Conservation (phyloP, 1,140 invertebrate genomes). For the Stenopsyche tienmushanensis region DNA sequence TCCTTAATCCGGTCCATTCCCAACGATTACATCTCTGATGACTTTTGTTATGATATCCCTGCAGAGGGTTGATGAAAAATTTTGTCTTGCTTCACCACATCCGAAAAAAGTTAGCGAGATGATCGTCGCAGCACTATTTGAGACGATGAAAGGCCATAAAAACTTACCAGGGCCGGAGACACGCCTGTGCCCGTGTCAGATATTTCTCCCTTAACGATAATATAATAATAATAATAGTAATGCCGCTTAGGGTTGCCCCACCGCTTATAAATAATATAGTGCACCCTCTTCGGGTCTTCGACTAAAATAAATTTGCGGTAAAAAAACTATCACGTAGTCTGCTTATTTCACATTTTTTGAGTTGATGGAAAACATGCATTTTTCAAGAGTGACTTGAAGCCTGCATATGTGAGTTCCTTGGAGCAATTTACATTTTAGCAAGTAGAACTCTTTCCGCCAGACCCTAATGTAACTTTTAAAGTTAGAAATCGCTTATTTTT, state of each 20-base stretch:
- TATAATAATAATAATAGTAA: constrained; percentile 36
- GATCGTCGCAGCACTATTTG: constrained; percentile 14
- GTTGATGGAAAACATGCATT: not conserved
- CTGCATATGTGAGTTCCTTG: no score
- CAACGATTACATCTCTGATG: no score
- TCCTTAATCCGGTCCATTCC: no score
- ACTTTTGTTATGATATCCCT: no score
- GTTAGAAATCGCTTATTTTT: no score
- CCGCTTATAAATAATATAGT: constrained; percentile 39
- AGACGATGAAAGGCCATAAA: constrained; percentile 38
- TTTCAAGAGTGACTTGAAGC: no score
- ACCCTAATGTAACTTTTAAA: no score
- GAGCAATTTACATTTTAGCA: no score
- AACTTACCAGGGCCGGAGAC: constrained; percentile 6
- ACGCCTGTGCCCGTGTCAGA: not conserved
- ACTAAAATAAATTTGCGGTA: constrained; percentile 40
- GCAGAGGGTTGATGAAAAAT: no score
- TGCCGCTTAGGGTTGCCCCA: constrained; percentile 33
- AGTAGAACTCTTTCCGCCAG: no score
- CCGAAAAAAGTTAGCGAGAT: no score
- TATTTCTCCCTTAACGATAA: not conserved
- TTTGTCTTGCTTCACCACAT: no score
- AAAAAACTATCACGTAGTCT: constrained; percentile 17
- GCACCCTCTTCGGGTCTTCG: constrained; percentile 24
- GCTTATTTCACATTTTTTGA: not conserved